These are phyloP conservation scores for Volucella bombylans DNA, from an alignment of 2,888 invertebrate genomes.

Conservation along the genomic window DNA sequence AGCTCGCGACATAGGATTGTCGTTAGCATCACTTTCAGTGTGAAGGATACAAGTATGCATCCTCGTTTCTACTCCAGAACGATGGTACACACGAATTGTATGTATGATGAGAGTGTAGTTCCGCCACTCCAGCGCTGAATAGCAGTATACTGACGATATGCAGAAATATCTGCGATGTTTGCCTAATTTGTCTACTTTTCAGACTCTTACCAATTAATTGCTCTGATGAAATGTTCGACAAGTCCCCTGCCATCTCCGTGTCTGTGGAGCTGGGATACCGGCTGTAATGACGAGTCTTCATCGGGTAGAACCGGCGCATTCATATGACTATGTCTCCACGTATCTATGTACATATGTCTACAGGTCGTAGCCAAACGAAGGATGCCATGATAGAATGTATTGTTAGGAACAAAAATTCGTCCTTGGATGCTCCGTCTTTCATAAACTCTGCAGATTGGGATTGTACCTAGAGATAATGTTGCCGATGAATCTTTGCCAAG, in stretches of 20 bases:
- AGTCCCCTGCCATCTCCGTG: constrained; percentile 15
- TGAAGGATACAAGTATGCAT: not conserved
- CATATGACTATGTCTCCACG: too few species aligned
- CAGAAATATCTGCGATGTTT: constrained; percentile 64
- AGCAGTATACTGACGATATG: not conserved
- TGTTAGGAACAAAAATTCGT: too few species aligned
- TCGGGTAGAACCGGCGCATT: not conserved
- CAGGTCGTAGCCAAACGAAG: too few species aligned
- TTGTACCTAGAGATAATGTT: constrained; percentile 19
- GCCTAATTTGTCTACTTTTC: constrained; percentile 72
- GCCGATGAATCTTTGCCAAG: constrained; percentile 19
- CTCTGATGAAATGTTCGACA: constrained; percentile 73
- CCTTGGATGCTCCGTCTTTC: too few species aligned
- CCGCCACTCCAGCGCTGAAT: constrained; percentile 21
- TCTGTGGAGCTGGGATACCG: constrained; percentile 25
- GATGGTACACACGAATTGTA: constrained; percentile 29
- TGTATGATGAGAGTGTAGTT: constrained; percentile 5
- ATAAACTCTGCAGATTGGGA: constrained; percentile 16
- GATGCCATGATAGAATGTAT: too few species aligned
- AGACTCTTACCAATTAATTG: constrained; percentile 73
- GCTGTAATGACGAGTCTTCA: constrained; percentile 37
- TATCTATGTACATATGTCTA: too few species aligned
- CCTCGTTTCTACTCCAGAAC: constrained; percentile 49
- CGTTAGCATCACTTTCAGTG: constrained; percentile 52
- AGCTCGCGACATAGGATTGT: constrained; percentile 58